Evolutionary conservation across 2,113 vertebrate species (phyloP).

Genomic region (Otus sunia): DNA sequence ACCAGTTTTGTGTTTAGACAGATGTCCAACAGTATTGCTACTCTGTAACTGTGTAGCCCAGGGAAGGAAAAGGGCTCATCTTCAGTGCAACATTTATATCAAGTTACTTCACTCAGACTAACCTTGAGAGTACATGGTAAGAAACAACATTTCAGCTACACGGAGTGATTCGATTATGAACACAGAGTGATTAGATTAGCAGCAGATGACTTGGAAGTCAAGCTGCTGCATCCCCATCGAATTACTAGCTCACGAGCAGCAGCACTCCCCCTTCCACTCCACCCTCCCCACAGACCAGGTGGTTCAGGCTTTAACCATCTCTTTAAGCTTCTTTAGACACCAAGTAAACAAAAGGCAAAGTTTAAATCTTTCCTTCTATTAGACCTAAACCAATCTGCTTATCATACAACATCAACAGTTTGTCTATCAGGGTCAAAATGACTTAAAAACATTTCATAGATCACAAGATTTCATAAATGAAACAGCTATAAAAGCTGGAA

Average conservation of each 20-base stretch:
- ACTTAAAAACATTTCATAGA: background rate
- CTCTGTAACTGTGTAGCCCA: background rate
- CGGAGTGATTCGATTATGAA: background rate
- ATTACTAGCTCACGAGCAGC: background rate
- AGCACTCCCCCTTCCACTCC: background rate
- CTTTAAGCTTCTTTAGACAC: background rate
- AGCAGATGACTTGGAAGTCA: conserved; percentile 5
- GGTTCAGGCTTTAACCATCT: background rate
- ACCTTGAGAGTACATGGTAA: background rate
- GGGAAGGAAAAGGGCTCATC: background rate
- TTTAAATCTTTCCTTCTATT: background rate
- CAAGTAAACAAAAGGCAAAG: background rate
- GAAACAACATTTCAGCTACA: background rate
- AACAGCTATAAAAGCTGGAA: background rate
- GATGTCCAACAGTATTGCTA: background rate
- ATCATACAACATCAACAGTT: background rate
- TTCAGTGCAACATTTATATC: background rate
- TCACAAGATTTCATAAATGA: background rate
- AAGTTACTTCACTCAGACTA: background rate
- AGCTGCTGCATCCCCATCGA: background rate
- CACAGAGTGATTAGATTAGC: background rate
- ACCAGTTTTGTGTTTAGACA: background rate
- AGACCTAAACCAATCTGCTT: background rate
- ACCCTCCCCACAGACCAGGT: background rate
- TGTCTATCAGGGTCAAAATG: background rate